Conservation (phyloP, 64 coral and sea anemone genomes). For the Orbicella faveolata region DNA sequence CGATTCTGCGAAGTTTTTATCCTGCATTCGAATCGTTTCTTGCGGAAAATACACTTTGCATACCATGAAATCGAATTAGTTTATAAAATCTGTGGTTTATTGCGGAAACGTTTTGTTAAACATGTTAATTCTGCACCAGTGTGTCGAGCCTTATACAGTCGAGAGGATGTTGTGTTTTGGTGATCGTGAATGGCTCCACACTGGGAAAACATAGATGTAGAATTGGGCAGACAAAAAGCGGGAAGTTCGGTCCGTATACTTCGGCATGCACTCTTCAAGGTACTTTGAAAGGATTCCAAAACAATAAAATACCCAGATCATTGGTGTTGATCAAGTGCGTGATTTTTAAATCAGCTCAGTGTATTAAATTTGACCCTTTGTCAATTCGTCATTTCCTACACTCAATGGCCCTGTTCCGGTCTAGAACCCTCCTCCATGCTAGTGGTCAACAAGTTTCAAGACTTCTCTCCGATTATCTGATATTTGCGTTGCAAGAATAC, state of each 20-base stretch:
- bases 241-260: neutral
- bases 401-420: conserved; percentile 24
- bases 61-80: conserved; percentile 9
- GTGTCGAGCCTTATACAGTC: neutral
- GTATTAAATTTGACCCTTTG: neutral
- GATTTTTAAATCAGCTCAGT: conserved; percentile 2
- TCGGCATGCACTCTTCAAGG: neutral
- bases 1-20: neutral
- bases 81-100: neutral
- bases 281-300: neutral
- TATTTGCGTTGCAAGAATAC: neutral
- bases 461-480: neutral
- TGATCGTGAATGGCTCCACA: conserved; percentile 1
- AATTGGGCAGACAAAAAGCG: conserved; percentile 9
- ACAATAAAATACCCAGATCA: conserved; percentile 1
- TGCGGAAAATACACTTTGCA: neutral
- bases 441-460: neutral
- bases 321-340: neutral
- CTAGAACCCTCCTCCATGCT: neutral
- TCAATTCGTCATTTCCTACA: conserved; percentile 13
- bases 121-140: conserved; percentile 11
- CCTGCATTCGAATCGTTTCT: neutral
- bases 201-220: neutral
- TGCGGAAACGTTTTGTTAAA: conserved; percentile 26
- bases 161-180: conserved; percentile 16